Percentiles rank a stretch among this genome's conserved stretches.
Evolutionary conservation across 2,888 invertebrate genomes (phyloP).

Genomic region (Chrysopilus asiliformis): DNA sequence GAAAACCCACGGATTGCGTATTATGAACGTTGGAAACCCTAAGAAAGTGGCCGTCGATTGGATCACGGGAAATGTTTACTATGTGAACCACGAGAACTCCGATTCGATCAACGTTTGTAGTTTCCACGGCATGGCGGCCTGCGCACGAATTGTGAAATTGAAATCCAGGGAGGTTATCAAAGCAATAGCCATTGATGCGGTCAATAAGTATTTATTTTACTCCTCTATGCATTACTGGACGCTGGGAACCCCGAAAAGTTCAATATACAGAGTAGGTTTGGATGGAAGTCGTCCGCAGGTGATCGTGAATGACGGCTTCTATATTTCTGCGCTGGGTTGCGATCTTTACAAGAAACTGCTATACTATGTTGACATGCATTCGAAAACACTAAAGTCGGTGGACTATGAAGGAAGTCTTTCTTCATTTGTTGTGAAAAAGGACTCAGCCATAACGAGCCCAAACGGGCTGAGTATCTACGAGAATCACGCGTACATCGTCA

Average conservation of each 20-base stretch:
- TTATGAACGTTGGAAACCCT: slow-evolving; percentile 38
- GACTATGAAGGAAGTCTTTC: slow-evolving; percentile 39
- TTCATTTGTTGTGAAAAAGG: slow-evolving; percentile 35
- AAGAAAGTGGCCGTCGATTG: slow-evolving; percentile 56
- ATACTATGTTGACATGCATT: slow-evolving; percentile 61
- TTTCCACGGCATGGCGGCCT: slow-evolving; percentile 37
- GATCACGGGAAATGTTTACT: slow-evolving; percentile 59
- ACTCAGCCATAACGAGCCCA: slow-evolving; percentile 41
- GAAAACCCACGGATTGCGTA: slow-evolving; percentile 27
- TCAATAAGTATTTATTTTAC: slow-evolving; percentile 45
- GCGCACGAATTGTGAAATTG: slow-evolving; percentile 42
- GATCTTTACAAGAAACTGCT: slow-evolving; percentile 47
- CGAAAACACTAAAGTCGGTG: slow-evolving; percentile 39
- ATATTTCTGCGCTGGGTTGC: slow-evolving; percentile 36
- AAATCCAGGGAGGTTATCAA: slow-evolving; percentile 41
- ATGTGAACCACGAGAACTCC: slow-evolving; percentile 37
- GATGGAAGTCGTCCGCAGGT: slow-evolving; percentile 40
- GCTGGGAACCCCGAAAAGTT: slow-evolving; percentile 36
- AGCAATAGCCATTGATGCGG: slow-evolving; percentile 50
- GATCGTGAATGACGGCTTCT: slow-evolving; percentile 27
- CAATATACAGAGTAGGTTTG: slow-evolving; percentile 41
- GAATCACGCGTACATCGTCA: slow-evolving; percentile 60
- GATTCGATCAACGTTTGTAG: slow-evolving; percentile 43
- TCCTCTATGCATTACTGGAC: slow-evolving; percentile 36
- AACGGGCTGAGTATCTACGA: slow-evolving; percentile 58